Conservation (phyloP, 2,797 vertebrate genomes). For the Enoplosus armatus region DNA sequence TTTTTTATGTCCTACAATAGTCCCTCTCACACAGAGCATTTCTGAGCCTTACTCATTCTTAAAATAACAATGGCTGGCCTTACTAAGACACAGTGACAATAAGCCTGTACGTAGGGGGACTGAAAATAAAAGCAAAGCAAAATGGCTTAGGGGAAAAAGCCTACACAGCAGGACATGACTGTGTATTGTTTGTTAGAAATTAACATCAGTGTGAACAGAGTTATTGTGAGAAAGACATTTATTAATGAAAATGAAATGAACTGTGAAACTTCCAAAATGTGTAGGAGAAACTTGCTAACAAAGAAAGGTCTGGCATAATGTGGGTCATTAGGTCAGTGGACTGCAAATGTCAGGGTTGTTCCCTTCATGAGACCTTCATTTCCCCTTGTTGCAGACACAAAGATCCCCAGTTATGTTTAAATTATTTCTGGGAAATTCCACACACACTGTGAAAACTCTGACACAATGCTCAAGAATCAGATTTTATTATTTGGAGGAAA, state of each 20-base stretch:
- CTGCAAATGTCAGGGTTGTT: not conserved
- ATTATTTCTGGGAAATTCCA: not conserved
- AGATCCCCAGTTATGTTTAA: not conserved
- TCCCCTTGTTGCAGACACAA: not conserved
- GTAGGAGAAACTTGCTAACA: not conserved
- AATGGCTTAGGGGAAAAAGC: not conserved
- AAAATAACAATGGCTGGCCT: not conserved
- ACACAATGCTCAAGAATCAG: not conserved
- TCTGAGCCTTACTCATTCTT: not conserved
- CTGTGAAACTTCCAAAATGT: not conserved
- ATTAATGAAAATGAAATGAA: too few relatives aligned
- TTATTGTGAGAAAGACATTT: conserved; percentile 9
- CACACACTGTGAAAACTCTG: fast-evolving
- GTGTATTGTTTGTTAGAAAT: not conserved
- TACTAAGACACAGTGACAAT: too few relatives aligned
- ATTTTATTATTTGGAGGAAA: not conserved
- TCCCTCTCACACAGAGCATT: not conserved
- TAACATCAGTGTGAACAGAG: not conserved
- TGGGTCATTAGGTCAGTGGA: not conserved
- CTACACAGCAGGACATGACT: not conserved
- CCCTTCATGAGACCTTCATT: fast-evolving
- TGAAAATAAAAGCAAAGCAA: not conserved
- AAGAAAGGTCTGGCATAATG: not conserved
- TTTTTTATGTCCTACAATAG: too few relatives aligned
- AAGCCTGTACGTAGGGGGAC: not conserved